Conservation (phyloP, 2,113 vertebrate species). For the Laticauda colubrina region DNA sequence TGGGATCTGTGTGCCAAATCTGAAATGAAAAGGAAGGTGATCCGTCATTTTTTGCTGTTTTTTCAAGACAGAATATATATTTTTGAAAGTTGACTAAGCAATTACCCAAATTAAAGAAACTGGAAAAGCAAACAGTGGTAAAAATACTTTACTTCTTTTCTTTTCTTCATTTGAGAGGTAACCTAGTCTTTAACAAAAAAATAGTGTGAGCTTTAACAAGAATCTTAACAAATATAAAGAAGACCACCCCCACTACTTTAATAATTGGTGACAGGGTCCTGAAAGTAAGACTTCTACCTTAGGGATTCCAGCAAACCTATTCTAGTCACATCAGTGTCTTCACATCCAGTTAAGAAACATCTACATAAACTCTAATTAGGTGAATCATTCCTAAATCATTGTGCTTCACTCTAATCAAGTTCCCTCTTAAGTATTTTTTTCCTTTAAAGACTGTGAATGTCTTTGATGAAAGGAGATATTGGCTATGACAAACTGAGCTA, state of each 20-base stretch:
- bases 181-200: constrained; percentile 39
- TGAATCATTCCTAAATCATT: background rate
- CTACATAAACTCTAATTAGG: background rate
- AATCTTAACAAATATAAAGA: constrained; percentile 39
- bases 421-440: background rate
- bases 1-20: constrained; percentile 74
- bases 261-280: constrained; percentile 5
- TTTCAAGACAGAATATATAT: constrained; percentile 83
- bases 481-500: background rate
- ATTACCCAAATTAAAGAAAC: constrained; percentile 88
- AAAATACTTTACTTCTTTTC: constrained; percentile 52
- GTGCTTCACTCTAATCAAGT: background rate
- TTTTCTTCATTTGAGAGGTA: constrained; percentile 40
- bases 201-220: constrained; percentile 37
- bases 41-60: constrained; percentile 83
- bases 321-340: background rate
- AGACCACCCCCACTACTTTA: constrained; percentile 18
- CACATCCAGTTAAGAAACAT: background rate
- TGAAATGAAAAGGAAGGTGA: constrained; percentile 74
- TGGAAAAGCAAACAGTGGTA: constrained; percentile 82
- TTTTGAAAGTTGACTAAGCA: constrained; percentile 80
- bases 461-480: background rate
- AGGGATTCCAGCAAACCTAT: background rate
- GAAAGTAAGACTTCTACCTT: background rate
- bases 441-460: background rate